Base-by-base conservation (phyloP, 2,797 vertebrate species). In the Alauda arvensis region DNA sequence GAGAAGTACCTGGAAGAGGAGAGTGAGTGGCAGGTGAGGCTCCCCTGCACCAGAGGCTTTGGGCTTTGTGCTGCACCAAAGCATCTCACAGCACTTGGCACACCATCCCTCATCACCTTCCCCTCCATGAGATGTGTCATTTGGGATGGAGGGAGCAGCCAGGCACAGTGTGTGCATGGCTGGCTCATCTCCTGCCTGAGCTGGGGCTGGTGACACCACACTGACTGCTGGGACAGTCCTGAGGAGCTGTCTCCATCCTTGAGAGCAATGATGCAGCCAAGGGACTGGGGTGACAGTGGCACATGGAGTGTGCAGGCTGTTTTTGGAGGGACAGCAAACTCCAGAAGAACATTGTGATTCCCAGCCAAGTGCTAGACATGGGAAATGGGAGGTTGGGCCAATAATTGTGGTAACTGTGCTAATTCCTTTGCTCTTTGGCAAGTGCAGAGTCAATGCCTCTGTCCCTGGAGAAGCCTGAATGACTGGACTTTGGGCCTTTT, bases 11-110 rank as follows among this genome's bases (percentile, higher is more conserved):
- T 90, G 68, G 86, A 92, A 60, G 67, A 97, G 61, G 98, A 98
- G 48, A 93, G 95, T 0, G 94, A 97, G 67, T 99, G 98, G 98
- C 97, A 98, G 98, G 98, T 99, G 75, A 86, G 92, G 69, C 12
- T 31, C 15, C 3, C 3, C 49, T 20, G 23, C 1, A 1, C 8
- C 18, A 48, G 17, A 17, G 57, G 8, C 34, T 18, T 48, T 76
- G n/a, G 45, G 52, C 9, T 59, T 84, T 86, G 28, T 4, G 2
- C 29, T 59, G 80, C 48, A 15, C 18, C 51, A 65, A 21, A 56
- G 23, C 33, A 39, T 18, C 33, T 45, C 80, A 26, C 53, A 62
- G 67, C 70, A 39, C n/a, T 8, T 45, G 23, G 20, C 28, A 25
- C 76, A 57, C 31, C 51, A n/a, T 55, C 48, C 39, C 42, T 67